Conservation (phyloP, 1,140 invertebrate species). For the Rhizoglyphus robini region DNA sequence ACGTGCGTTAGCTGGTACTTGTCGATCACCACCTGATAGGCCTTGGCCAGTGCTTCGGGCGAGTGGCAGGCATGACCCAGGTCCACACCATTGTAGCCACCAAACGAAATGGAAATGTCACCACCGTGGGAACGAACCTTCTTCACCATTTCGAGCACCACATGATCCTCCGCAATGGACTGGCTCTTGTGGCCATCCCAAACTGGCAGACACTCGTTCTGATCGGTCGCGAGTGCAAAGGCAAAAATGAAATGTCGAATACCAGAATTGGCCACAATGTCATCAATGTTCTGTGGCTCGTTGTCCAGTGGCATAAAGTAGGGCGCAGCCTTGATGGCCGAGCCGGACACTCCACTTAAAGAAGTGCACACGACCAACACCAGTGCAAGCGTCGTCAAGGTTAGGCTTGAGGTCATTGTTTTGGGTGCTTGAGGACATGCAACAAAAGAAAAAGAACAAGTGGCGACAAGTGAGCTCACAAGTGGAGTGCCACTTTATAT, state of each 20-base stretch:
- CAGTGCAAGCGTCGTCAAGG: too few relatives aligned
- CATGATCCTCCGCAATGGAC: neutral
- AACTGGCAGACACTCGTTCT: neutral
- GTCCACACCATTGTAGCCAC: conserved; percentile 12
- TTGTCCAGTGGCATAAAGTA: conserved; percentile 19
- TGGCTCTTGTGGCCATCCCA: conserved; percentile 3
- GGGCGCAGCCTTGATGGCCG: neutral
- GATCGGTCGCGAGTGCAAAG: neutral
- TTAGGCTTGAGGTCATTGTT: too few relatives aligned
- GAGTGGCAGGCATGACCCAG: conserved; percentile 10
- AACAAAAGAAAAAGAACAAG: too few relatives aligned
- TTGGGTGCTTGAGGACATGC: too few relatives aligned
- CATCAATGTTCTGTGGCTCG: conserved; percentile 14
- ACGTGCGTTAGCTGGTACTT: conserved; percentile 13
- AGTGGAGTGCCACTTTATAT: too few relatives aligned
- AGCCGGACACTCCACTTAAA: neutral
- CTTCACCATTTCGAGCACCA: neutral
- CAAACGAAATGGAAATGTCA: conserved; percentile 15
- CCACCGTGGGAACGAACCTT: conserved; percentile 6
- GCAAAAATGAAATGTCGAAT: conserved; percentile 15
- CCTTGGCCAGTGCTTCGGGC: neutral
- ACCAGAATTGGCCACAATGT: neutral
- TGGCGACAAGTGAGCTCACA: too few relatives aligned
- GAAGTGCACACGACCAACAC: too few relatives aligned
- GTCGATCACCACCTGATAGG: conserved; percentile 17